Conservation (phyloP, 2,797 vertebrate genomes). For the Semaprochilodus insignis region DNA sequence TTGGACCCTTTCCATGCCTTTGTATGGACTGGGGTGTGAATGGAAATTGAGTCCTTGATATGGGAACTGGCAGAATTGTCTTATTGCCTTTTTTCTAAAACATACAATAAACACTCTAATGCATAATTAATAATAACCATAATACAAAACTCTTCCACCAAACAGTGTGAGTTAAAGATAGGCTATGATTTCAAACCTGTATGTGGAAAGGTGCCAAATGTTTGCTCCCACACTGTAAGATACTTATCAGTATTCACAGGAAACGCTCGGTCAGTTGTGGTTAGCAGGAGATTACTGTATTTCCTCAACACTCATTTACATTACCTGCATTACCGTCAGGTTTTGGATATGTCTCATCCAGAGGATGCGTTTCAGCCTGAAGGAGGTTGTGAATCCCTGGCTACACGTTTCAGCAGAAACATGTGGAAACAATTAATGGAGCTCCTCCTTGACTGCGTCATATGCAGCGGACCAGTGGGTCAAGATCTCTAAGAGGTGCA, state of each 20-base stretch:
- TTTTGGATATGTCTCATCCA: background rate
- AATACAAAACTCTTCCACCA: background rate
- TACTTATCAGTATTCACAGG: constrained; percentile 16
- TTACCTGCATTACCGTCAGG: background rate
- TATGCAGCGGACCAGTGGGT: background rate
- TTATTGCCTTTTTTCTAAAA: no score
- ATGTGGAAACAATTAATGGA: constrained; percentile 37
- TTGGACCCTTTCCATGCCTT: no score
- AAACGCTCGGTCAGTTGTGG: background rate
- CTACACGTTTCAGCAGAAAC: constrained; percentile 16
- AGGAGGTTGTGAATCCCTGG: background rate
- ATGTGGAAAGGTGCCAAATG: background rate
- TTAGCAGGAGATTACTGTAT: background rate
- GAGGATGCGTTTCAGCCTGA: background rate
- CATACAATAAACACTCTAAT: no score
- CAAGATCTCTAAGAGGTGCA: background rate
- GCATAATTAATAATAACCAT: no score
- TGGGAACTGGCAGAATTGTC: no score
- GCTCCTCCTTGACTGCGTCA: background rate
- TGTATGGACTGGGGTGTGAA: no score
- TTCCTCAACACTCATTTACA: background rate
- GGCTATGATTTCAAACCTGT: background rate
- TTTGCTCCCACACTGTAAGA: background rate
- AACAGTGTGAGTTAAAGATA: background rate
- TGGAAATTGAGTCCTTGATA: no score